These are phyloP conservation scores for Apomyelois bistriatella DNA, from an alignment of 2,888 invertebrate genomes.

Conservation along the genomic window DNA sequence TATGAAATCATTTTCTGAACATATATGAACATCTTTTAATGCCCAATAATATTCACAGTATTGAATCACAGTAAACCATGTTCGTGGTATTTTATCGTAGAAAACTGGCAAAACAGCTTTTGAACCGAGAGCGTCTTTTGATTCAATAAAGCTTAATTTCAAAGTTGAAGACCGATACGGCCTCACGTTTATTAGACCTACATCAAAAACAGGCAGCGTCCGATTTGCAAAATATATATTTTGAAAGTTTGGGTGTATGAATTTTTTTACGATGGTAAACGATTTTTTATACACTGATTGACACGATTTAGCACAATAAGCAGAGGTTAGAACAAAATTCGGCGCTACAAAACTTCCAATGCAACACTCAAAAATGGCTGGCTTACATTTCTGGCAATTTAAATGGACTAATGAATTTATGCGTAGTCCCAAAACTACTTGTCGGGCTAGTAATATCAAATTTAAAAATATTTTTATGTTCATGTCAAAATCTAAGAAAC, in stretches of 20 bases:
- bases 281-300: constrained; percentile 26
- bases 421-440: constrained; percentile 12
- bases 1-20: constrained; percentile 27
- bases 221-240: constrained; percentile 19
- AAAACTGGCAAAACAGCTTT: constrained; percentile 37
- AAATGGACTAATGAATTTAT: constrained; percentile 34
- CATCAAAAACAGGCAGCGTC: constrained; percentile 21
- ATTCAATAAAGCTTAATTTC: constrained; percentile 37
- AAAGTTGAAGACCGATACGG: constrained; percentile 14
- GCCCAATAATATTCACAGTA: constrained; percentile 29
- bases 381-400: constrained; percentile 30
- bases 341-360: constrained; percentile 42
- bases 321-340: constrained; percentile 42
- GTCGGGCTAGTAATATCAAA: constrained; percentile 14
- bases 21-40: constrained; percentile 32
- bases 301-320: constrained; percentile 47
- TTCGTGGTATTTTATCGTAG: constrained; percentile 20
- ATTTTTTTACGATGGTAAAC: constrained; percentile 22
- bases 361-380: constrained; percentile 33
- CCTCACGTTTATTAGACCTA: constrained; percentile 27
- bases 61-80: constrained; percentile 33
- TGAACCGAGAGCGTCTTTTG: constrained; percentile 30
- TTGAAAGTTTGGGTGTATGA: constrained; percentile 24
- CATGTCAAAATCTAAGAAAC: constrained; percentile 11
- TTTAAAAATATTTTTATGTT: constrained; percentile 17